Conservation (phyloP, 2,888 invertebrate genomes). For the Apodemia hepburni region DNA sequence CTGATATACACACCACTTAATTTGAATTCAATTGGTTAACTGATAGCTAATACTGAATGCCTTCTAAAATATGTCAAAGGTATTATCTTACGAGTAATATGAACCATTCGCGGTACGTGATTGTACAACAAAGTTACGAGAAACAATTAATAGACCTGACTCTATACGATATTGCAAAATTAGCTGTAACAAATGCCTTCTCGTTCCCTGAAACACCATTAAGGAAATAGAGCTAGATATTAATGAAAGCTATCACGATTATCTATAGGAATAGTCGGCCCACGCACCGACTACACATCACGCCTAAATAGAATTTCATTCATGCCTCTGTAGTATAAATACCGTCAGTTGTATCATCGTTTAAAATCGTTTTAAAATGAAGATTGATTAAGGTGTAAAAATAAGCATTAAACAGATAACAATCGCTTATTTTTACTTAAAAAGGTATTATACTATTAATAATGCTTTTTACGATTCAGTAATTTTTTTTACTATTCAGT, state of each 20-base stretch:
- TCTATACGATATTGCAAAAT: slow-evolving; percentile 32
- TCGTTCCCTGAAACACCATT: slow-evolving; percentile 38
- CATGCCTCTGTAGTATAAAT: slow-evolving; percentile 6
- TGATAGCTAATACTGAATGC: background rate
- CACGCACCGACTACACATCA: slow-evolving; percentile 4
- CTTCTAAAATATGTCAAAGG: slow-evolving; percentile 27
- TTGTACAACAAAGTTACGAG: slow-evolving; percentile 19
- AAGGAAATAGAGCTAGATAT: slow-evolving; percentile 41
- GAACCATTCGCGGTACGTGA: slow-evolving; percentile 24
- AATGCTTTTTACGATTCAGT: background rate
- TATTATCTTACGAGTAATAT: slow-evolving; percentile 28
- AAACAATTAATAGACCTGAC: slow-evolving; percentile 25
- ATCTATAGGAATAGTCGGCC: slow-evolving; percentile 30
- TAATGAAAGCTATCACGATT: slow-evolving; percentile 41
- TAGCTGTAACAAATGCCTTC: slow-evolving; percentile 33
- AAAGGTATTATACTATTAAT: slow-evolving; percentile 44
- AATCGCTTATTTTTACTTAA: background rate
- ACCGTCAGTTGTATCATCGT: background rate
- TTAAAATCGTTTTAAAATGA: slow-evolving; percentile 5
- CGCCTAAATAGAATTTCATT: slow-evolving; percentile 10
- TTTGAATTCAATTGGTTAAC: background rate
- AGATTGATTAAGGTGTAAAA: slow-evolving; percentile 9
- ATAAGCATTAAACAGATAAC: background rate
- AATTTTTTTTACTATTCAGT: background rate
- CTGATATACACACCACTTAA: background rate